Conservation (phyloP, 2,888 invertebrate species). For the Selenia dentaria region DNA sequence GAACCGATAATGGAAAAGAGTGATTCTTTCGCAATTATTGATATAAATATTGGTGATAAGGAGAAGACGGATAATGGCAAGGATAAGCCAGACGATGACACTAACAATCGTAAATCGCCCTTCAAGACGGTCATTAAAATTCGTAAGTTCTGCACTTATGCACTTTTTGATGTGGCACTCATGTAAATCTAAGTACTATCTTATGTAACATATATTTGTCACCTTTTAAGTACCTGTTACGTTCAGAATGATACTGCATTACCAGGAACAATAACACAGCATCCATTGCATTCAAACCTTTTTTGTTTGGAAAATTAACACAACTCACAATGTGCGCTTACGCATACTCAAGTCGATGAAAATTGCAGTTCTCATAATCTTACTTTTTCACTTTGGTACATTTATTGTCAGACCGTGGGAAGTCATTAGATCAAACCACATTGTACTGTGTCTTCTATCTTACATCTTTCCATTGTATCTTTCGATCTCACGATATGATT, state of each 20-base stretch:
- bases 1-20: constrained; percentile 57
- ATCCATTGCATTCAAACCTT: too few species aligned
- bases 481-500: constrained; percentile 18
- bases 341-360: not conserved
- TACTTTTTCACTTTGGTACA: constrained; percentile 7
- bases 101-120: constrained; percentile 48
- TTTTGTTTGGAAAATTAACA: not conserved
- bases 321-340: not conserved
- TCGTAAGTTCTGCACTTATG: constrained; percentile 60
- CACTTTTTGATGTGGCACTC: too few species aligned
- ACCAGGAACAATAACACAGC: too few species aligned
- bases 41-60: constrained; percentile 64
- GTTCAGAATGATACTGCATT: too few species aligned
- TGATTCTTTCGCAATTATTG: constrained; percentile 67
- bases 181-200: too few species aligned
- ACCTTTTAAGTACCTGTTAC: too few species aligned
- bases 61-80: constrained; percentile 46
- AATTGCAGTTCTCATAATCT: not conserved
- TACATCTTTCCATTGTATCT: constrained; percentile 24
- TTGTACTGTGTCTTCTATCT: not conserved
- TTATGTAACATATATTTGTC: too few species aligned
- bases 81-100: constrained; percentile 41
- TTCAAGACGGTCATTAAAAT: constrained; percentile 66
- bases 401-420: constrained; percentile 15
- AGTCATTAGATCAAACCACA: constrained; percentile 6